These are phyloP conservation scores for Cynopterus sphinx DNA, from an alignment of 2,797 vertebrate genomes.

Conservation along the genomic window DNA sequence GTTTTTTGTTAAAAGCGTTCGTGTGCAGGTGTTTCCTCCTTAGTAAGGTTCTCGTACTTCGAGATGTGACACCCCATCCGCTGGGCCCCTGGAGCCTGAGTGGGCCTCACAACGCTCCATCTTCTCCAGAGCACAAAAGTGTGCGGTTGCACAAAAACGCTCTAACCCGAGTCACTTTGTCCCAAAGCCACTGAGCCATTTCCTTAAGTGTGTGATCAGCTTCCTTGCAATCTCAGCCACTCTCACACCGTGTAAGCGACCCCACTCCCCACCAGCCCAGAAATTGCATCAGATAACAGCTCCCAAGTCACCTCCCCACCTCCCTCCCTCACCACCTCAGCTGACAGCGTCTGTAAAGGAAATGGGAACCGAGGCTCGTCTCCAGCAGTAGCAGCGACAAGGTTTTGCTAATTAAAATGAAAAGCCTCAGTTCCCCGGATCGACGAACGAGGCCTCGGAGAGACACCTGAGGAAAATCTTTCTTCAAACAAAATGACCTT, in stretches of 20 bases:
- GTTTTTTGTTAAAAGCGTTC: not conserved
- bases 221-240: constrained; percentile 53
- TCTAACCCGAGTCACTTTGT: constrained; percentile 62
- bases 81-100: not conserved
- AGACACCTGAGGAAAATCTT: constrained; percentile 55
- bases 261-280: constrained; percentile 24
- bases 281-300: constrained; percentile 69
- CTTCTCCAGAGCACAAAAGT: not conserved
- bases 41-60: not conserved
- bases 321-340: not conserved
- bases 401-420: constrained; percentile 74
- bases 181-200: constrained; percentile 70
- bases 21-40: not conserved
- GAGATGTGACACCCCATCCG: not conserved
- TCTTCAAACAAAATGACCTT: constrained; percentile 58
- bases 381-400: constrained; percentile 54
- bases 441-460: not conserved
- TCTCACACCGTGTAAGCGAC: constrained; percentile 50
- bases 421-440: constrained; percentile 56
- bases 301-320: constrained; percentile 34
- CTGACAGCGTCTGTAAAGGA: constrained; percentile 57
- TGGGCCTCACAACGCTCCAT: constrained; percentile 8
- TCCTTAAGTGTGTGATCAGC: constrained; percentile 67
- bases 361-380: constrained; percentile 73
- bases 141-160: not conserved